These are phyloP conservation scores for Ictalurus furcatus DNA, from an alignment of 2,113 vertebrate species.

Conservation along the genomic window DNA sequence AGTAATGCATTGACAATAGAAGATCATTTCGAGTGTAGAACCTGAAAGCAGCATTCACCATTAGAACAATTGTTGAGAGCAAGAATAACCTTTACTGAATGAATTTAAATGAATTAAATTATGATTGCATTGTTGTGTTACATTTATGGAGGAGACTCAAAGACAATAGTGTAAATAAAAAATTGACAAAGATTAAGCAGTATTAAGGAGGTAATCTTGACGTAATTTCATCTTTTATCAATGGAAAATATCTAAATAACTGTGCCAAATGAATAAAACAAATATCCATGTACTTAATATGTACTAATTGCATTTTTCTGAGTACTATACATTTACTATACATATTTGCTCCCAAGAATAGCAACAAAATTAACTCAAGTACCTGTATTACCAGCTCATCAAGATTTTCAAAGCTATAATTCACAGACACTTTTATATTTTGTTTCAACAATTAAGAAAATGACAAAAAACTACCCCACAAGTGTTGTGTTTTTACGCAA, in stretches of 20 bases:
- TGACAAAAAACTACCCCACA: neutral
- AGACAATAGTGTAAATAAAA: neutral
- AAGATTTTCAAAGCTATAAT: neutral
- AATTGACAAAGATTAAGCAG: neutral
- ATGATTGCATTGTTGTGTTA: neutral
- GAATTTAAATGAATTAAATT: neutral
- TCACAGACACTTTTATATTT: neutral
- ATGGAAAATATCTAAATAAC: no score
- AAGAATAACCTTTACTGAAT: neutral
- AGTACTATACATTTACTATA: neutral
- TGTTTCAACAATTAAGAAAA: neutral
- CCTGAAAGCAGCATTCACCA: neutral
- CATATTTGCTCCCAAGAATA: neutral
- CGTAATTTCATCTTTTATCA: neutral
- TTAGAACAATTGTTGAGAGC: neutral
- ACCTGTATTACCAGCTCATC: neutral
- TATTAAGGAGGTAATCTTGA: neutral
- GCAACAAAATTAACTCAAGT: neutral
- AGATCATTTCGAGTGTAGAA: neutral
- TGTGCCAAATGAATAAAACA: neutral
- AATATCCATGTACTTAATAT: neutral
- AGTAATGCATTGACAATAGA: conserved; percentile 9
- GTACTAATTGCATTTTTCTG: neutral
- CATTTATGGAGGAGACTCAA: neutral
- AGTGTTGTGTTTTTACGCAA: neutral